phyloP scores from a whole-genome alignment of 2,888 invertebrate genomes.

The Drosophila algonquin region DNA sequence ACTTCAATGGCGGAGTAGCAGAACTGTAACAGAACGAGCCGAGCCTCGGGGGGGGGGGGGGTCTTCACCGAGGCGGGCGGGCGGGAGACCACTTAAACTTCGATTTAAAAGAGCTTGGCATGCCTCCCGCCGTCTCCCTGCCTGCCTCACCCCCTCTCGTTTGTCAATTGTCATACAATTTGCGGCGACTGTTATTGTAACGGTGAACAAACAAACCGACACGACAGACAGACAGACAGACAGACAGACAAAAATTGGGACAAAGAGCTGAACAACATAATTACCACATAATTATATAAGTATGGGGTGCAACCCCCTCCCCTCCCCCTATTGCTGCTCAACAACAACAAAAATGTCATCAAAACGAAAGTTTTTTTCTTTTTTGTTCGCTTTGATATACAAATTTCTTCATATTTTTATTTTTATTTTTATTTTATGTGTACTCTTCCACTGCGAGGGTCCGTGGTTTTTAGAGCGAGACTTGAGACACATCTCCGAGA shows the following conservation, averaged over 20 bases:
- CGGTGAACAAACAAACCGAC: conserved; percentile 54
- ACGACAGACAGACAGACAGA: neutral
- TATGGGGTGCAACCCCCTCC: conserved; percentile 15
- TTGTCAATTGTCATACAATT: conserved; percentile 45
- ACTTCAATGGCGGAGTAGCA: neutral
- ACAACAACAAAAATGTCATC: conserved; percentile 43
- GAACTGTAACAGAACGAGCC: neutral
- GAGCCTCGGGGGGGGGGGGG: too few relatives aligned
- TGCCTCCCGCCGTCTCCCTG: conserved; percentile 6
- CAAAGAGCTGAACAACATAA: conserved; percentile 66
- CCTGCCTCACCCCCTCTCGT: conserved; percentile 14
- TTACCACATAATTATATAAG: conserved; percentile 66
- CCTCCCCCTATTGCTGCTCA: neutral
- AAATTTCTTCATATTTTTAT: conserved; percentile 3
- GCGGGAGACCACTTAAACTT: conserved; percentile 60
- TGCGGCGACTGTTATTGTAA: conserved; percentile 33
- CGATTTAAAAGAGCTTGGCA: conserved; percentile 59
- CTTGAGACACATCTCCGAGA: neutral
- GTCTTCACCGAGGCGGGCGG: neutral
- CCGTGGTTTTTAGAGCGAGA: too few relatives aligned
- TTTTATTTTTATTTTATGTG: conserved; percentile 12
- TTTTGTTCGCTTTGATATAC: conserved; percentile 6
- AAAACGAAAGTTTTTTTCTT: conserved; percentile 35
- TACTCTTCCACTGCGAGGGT: neutral
- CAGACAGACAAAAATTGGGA: conserved; percentile 22